Evolutionary conservation across 1,140 invertebrate species (phyloP), one percentile per base, ranked within the genome.

Genomic region (Berghia stephanieae): DNA sequence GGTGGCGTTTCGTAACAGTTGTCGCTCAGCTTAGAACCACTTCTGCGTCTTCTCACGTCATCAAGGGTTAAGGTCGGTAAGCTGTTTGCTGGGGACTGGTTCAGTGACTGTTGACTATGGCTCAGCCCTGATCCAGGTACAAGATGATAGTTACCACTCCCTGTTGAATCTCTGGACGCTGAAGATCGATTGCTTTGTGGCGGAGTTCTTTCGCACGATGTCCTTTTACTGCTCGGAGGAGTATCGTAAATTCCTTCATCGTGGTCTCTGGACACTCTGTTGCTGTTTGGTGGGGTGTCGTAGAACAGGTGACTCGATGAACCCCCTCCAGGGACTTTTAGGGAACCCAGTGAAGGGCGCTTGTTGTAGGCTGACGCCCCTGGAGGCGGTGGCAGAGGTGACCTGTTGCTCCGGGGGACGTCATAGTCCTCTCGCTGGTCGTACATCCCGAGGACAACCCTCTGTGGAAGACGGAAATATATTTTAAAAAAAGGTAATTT

Each of bases 391-490:
- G n/a, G 73, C 63, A 10, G 72, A 36, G 16, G 79, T 68, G 60
- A 78, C 67, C 81, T 82, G 49, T 79, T 76, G 81, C 84, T 75
- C 27, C 90, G 89, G 75, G 90, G 88, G 16, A 90, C 85, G 86
- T 91, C 91, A 85, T 90, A 92, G 52, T 89, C 85, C 36, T 86
- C 80, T 18, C 77, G 91, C 75, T 92, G 89, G 86, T 94, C 93
- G 88, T 95, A 95, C 38, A 94, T 92, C 57, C n/a, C 57, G 46
- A 49, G n/a, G 46, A n/a, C n/a, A 13, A 49, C 13, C 13, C 57
- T 66, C 73, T 75, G 55, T 1, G 43, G 43, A 13, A 55, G 1
- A 73, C 44, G n/a, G 46, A n/a, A 49, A 31, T 36, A 31, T 13
- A 3, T 49, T 13, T 49, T 13, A 49, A 6, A 6, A 34, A 40